A percentile compares a stretch with the other conserved stretches of the same genome.
phyloP scores from a whole-genome alignment of 2,888 invertebrate genomes.

The Chirona hameri region DNA sequence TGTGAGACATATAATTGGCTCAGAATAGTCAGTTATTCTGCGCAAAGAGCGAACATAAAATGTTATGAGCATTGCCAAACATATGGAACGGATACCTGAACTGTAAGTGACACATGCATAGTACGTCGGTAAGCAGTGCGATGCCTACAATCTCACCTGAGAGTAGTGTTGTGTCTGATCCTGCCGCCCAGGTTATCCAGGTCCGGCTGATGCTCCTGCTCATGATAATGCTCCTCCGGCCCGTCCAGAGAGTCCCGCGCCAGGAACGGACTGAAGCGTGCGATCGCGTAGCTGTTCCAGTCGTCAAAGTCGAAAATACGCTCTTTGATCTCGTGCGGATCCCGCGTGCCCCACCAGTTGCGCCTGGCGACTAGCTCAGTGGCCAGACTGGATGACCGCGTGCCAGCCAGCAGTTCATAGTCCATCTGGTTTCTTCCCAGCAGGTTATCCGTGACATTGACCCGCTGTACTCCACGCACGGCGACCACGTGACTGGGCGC shows the following conservation, averaged over 20 bases:
- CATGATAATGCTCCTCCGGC: conserved; percentile 60
- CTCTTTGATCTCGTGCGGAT: conserved; percentile 67
- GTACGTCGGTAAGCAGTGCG: no score
- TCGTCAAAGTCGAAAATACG: conserved; percentile 97
- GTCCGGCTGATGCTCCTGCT: conserved; percentile 53
- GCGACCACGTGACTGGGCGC: conserved; percentile 80
- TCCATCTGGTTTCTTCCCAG: conserved; percentile 72
- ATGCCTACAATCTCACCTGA: conserved; percentile 51
- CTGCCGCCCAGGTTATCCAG: conserved; percentile 70
- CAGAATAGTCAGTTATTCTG: no score
- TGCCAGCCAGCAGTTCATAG: conserved; percentile 87
- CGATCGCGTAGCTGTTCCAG: conserved; percentile 97
- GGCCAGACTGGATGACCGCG: conserved; percentile 75
- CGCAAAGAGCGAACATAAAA: no score
- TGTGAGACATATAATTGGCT: no score
- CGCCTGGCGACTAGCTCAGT: conserved; percentile 81
- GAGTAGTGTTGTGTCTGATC: conserved; percentile 61
- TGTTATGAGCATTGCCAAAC: no score
- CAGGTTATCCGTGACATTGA: conserved; percentile 82
- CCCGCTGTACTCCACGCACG: conserved; percentile 90
- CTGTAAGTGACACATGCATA: no score
- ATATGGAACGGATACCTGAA: no score
- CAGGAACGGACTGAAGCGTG: conserved; percentile 82
- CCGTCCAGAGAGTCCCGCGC: conserved; percentile 51
- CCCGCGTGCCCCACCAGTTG: conserved; percentile 94